Base-by-base conservation (phyloP, 2,888 invertebrate genomes). In the Pycnomerus fuliginosus region DNA sequence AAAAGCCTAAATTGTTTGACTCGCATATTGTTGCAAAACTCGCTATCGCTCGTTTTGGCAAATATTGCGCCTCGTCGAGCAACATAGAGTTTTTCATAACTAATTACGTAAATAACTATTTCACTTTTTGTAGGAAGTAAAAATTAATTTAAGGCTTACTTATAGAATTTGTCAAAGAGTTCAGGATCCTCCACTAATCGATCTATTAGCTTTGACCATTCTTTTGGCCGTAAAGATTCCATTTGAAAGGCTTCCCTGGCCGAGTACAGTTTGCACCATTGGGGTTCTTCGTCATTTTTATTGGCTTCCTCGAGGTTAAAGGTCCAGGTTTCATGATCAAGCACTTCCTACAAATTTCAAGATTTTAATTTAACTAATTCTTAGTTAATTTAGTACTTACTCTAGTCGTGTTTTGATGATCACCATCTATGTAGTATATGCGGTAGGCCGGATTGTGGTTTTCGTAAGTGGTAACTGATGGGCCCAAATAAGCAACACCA, bases 291-390 rank as follows among this genome's bases (percentile, higher is more conserved):
- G 14, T 52, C 51, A 16, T 44, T 83, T 4, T 85, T 75, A 73
- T 97, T 97, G 1, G 96, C 94, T 69, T 90, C 87, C 56, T 90
- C 89, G 46, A 97, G 73, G 71, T 97, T 91, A 84, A 94, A 87
- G 29, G 91, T 89, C 90, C 93, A 96, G 0, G 90, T 93, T 71
- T 95, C 94, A 67, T 94, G 95, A 71, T 97, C 96, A 12, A 95
- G 80, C 15, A 97, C 92, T 73, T 88, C 79, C 88, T 89, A 71
- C 71, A 75, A 50, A 22, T 10, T 7, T 22, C 10, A 32, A 1
- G 16, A 3, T 16, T 4, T 24, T 12, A 25, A 13, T 10, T 4
- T 35, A 13, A 3, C 10, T 11, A 8, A 25, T 25, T 25, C 3
- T 3, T 4, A 4, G 7, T 25, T 25, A 25, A 10, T 20, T 20